A percentile compares a stretch with the other conserved stretches of the same genome.
These are phyloP conservation scores for Coccyzus lansbergi DNA, from an alignment of 2,797 vertebrate species.

Conservation along the genomic window DNA sequence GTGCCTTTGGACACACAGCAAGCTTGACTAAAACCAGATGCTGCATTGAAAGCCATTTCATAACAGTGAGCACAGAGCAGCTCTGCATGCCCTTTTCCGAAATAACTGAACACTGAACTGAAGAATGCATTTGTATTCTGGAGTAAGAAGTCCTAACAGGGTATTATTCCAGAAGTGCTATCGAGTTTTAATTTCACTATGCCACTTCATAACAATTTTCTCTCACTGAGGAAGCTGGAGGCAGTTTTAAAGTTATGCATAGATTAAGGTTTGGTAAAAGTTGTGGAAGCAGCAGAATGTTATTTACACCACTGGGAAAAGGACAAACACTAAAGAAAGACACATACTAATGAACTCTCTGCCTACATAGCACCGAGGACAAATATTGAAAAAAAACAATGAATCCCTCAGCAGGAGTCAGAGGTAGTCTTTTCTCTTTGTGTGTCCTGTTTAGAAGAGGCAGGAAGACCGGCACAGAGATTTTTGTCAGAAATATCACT, in stretches of 20 bases:
- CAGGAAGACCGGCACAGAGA: background rate
- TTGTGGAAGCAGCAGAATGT: background rate
- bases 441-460: background rate
- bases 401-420: background rate
- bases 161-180: background rate
- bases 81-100: background rate
- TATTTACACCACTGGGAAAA: background rate
- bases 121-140: background rate
- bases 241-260: background rate
- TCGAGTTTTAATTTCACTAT: background rate
- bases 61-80: background rate
- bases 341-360: background rate
- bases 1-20: background rate
- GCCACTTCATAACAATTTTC: background rate
- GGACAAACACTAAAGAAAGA: background rate
- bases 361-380: background rate
- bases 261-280: background rate
- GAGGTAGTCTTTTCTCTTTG: background rate
- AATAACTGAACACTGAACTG: background rate
- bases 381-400: background rate
- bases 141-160: background rate
- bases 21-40: background rate
- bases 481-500: background rate
- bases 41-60: background rate
- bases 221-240: background rate